phyloP scores from a whole-genome alignment of 1,140 invertebrate species.

The Drosophila lacteicornis region DNA sequence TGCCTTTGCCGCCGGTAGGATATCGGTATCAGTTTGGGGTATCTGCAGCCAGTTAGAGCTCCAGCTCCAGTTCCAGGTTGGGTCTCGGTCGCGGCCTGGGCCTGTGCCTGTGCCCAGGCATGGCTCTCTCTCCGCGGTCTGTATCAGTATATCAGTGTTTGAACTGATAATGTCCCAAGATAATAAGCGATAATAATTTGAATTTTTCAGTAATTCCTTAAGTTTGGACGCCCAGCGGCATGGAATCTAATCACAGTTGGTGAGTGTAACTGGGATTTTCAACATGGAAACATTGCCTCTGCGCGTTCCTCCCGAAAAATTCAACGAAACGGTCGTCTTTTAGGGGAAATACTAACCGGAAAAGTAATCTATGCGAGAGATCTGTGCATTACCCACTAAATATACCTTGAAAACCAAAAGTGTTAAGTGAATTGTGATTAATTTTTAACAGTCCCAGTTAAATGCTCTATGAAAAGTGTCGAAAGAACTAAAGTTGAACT shows the following conservation, averaged over 20 bases:
- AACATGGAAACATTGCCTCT: conserved; percentile 77
- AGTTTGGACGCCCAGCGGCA: conserved; percentile 76
- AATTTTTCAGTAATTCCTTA: conserved; percentile 84
- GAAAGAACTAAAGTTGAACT: neutral
- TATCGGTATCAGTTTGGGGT: conserved; percentile 75
- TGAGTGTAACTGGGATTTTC: conserved; percentile 85
- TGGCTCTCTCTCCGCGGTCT: conserved; percentile 46
- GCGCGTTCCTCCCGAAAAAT: conserved; percentile 17
- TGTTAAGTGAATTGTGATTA: neutral
- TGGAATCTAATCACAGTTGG: conserved; percentile 84
- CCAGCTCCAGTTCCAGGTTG: conserved; percentile 17
- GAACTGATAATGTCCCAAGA: conserved; percentile 85
- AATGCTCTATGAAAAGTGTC: neutral
- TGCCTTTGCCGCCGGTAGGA: conserved; percentile 46
- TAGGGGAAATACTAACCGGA: neutral
- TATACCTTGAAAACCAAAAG: neutral
- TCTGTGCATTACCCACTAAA: neutral
- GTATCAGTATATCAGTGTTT: conserved; percentile 85
- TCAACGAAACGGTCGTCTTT: too few species aligned
- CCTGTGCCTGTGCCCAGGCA: conserved; percentile 6
- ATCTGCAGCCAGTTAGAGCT: conserved; percentile 53
- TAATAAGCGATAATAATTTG: conserved; percentile 85
- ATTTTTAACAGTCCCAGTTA: neutral
- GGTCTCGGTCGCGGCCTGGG: conserved; percentile 11
- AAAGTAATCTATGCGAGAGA: neutral